These are phyloP conservation scores for Druon quercuslanigerum DNA, from an alignment of 1,140 invertebrate genomes.

Conservation along the genomic window DNA sequence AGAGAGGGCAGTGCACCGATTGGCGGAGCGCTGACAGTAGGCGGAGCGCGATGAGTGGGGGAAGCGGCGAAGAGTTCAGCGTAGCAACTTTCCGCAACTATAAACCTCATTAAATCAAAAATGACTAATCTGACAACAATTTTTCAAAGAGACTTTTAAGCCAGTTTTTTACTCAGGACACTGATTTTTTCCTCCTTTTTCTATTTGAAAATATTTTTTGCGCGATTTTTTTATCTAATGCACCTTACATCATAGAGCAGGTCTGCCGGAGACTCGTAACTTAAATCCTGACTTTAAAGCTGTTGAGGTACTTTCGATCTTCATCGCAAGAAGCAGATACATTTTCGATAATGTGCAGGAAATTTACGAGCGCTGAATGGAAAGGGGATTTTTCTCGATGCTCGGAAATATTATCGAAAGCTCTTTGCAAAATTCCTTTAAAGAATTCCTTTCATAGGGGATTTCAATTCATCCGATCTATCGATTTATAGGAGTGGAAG, in stretches of 20 bases:
- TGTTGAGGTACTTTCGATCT: conserved; percentile 4
- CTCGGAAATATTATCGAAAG: conserved; percentile 27
- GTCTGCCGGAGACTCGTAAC: not conserved
- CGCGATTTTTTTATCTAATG: not conserved
- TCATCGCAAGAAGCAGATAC: not conserved
- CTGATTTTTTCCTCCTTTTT: not conserved
- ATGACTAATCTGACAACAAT: not conserved
- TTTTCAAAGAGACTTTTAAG: not conserved
- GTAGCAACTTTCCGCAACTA: not conserved
- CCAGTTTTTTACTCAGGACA: not conserved
- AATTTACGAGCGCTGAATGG: conserved; percentile 13
- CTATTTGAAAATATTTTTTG: not conserved
- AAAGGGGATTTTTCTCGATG: conserved; percentile 13
- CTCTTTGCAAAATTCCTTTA: conserved; percentile 9
- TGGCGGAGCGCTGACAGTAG: too few relatives aligned
- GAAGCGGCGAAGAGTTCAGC: too few relatives aligned
- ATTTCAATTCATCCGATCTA: not conserved
- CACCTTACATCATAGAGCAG: not conserved
- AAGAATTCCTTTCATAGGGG: conserved; percentile 24
- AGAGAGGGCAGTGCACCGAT: too few relatives aligned
- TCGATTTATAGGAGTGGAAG: not conserved
- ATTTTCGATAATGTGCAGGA: conserved; percentile 20
- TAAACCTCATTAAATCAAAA: not conserved
- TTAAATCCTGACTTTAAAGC: not conserved
- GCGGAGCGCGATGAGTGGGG: not conserved